Evolutionary conservation across 2,888 invertebrate genomes (phyloP).

Genomic region (Platycnemis pennipes): DNA sequence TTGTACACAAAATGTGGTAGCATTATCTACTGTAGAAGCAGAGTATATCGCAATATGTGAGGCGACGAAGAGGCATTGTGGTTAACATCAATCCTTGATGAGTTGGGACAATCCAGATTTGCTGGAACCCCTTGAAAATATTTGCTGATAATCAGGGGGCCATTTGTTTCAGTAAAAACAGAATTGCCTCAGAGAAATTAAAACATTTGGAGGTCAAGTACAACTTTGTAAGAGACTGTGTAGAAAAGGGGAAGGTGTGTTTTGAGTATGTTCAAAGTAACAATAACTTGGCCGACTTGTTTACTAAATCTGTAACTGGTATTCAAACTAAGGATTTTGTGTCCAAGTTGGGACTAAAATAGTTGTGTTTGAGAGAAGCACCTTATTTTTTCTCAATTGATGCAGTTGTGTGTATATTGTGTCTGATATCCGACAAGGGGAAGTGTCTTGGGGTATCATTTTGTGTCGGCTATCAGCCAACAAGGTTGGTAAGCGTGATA

Average conservation of each 20-base stretch:
- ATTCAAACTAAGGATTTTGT: not conserved
- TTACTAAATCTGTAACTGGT: not conserved
- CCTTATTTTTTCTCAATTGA: too few species aligned
- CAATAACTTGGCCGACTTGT: not conserved
- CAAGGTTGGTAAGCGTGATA: too few species aligned
- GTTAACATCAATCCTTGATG: conserved; percentile 1
- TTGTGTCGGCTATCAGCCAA: too few species aligned
- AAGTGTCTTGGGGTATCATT: too few species aligned
- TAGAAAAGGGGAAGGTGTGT: not conserved
- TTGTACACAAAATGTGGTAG: not conserved
- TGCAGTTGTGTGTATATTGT: too few species aligned
- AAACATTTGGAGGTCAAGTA: conserved; percentile 27
- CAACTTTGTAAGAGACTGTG: conserved; percentile 42
- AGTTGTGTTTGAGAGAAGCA: not conserved
- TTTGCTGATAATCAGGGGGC: not conserved
- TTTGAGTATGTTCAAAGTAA: not conserved
- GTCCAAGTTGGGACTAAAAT: not conserved
- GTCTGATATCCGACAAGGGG: too few species aligned
- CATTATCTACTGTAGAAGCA: not conserved
- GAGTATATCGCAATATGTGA: not conserved
- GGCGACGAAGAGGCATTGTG: not conserved
- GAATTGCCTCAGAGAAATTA: not conserved
- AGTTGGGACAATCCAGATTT: not conserved
- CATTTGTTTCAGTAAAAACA: not conserved
- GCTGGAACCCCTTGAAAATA: not conserved